Percentiles rank a stretch among this genome's conserved stretches.
Evolutionary conservation across 2,113 vertebrate species (phyloP).

Genomic region (Myotis brandtii): DNA sequence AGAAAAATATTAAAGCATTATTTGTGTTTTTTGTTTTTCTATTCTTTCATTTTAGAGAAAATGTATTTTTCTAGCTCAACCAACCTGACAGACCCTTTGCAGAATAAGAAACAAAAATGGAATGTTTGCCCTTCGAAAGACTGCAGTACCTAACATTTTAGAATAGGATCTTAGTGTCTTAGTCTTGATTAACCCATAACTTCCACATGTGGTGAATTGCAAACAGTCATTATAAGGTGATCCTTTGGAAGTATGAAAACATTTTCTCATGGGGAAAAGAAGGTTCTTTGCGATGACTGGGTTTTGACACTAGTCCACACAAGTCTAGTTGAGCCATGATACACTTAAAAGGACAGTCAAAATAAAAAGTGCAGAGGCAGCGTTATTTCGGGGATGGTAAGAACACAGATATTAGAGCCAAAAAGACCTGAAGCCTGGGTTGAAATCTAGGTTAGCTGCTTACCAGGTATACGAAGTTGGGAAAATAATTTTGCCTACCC

Average conservation of each 20-base stretch:
- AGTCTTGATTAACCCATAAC: not conserved
- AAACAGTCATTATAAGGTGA: constrained; percentile 21
- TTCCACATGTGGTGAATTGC: not conserved
- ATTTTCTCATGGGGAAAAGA: not conserved
- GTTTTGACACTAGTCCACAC: constrained; percentile 6
- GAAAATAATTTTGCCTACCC: constrained; percentile 9
- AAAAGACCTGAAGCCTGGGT: not conserved
- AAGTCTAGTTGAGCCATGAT: not conserved
- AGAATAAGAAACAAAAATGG: not conserved
- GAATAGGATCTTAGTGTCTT: constrained; percentile 13
- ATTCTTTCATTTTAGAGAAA: constrained; percentile 31
- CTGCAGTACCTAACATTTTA: not conserved
- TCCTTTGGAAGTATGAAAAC: constrained; percentile 27
- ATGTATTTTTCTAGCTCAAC: constrained; percentile 6
- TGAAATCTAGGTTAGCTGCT: not conserved
- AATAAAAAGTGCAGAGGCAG: not conserved
- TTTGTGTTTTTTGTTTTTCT: constrained; percentile 7
- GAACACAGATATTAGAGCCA: not conserved
- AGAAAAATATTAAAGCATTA: not conserved
- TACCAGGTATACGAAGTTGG: not conserved
- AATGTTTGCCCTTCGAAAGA: constrained; percentile 30
- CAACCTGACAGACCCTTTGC: not conserved
- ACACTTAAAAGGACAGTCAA: not conserved
- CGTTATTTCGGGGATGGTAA: not conserved
- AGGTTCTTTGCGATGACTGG: not conserved